Evolutionary conservation across 1,140 invertebrate species (phyloP).

Genomic region (Scaptodrosophila lebanonensis): DNA sequence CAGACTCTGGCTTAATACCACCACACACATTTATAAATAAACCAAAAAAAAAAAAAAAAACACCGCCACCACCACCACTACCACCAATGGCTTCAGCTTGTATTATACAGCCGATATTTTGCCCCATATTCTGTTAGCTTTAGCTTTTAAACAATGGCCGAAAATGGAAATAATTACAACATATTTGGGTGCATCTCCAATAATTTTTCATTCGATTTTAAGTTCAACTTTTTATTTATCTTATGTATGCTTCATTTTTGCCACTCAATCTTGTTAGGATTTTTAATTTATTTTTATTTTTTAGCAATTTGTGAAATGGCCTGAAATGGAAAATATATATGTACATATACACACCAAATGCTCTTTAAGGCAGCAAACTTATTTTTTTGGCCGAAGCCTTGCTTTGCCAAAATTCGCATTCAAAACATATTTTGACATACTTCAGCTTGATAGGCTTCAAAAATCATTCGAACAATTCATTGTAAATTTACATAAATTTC

Average conservation of each 20-base stretch:
- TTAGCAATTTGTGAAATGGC: too few species aligned
- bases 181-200: slow-evolving; percentile 76
- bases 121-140: slow-evolving; percentile 52
- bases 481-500: too few species aligned
- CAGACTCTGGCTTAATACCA: slow-evolving; percentile 19
- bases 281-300: slow-evolving; percentile 35
- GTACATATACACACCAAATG: too few species aligned
- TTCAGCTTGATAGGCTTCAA: too few species aligned
- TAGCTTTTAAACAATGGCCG: slow-evolving; percentile 43
- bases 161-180: slow-evolving; percentile 77
- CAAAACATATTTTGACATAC: too few species aligned
- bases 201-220: slow-evolving; percentile 74
- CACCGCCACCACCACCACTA: slow-evolving; percentile 4
- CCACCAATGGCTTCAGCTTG: slow-evolving; percentile 54
- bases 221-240: slow-evolving; percentile 50
- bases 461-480: too few species aligned
- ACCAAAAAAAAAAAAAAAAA: slow-evolving; percentile 13
- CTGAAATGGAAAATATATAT: too few species aligned
- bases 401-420: too few species aligned
- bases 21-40: slow-evolving; percentile 47
- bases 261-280: neutral
- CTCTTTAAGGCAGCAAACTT: too few species aligned
- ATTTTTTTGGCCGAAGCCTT: too few species aligned
- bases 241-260: slow-evolving; percentile 60
- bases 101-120: slow-evolving; percentile 61